Evolutionary conservation across 2,888 invertebrate species (phyloP), one percentile per base, ranked within the genome.

Genomic region (Pocota personata): DNA sequence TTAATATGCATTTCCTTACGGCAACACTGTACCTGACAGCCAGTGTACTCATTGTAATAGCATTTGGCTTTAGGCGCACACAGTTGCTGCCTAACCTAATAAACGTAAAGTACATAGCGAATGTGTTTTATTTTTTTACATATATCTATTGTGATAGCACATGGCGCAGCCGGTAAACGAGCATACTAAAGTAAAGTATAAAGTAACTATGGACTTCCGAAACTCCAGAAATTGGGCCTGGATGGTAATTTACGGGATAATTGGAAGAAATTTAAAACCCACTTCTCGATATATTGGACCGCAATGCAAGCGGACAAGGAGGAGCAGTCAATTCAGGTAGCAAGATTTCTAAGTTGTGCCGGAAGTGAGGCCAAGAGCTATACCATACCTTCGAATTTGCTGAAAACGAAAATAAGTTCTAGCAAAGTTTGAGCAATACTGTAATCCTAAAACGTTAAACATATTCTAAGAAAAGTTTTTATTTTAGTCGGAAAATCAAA

Each of bases 321-420:
- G n/a, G n/a, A n/a, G n/a, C n/a, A n/a, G n/a, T n/a, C n/a, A n/a
- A 40, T 72, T 5, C 50, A 27, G 30, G 16, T 72, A 4, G 60
- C 58, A 7, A 48, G 50, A 10, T 48, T 72, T 3, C 16, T 72
- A 12, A 72, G 72, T 37, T 60, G 48, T 21, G 60, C 72, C n/a
- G 46, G 46, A 5, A 43, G 14, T 12, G 46, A 62, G 10, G 62
- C 62, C 3, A 71, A 21, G 32, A 69, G 27, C 32, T 71, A 2
- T 71, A 12, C 10, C 16, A 58, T 24, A 58, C 57, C 5, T 58
- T 58, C 12, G 37, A 46, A 6, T 3, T 71, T 6, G 10, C 7
- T 6, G 57, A 43, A n/a, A n/a, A 16, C 3, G 21, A 14, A 6
- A 16, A 12, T 1, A 5, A 30, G 69, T 57, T 0, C 12, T 43